These are phyloP conservation scores for Lochmaea crataegi DNA, from an alignment of 2,888 invertebrate species.

Conservation along the genomic window DNA sequence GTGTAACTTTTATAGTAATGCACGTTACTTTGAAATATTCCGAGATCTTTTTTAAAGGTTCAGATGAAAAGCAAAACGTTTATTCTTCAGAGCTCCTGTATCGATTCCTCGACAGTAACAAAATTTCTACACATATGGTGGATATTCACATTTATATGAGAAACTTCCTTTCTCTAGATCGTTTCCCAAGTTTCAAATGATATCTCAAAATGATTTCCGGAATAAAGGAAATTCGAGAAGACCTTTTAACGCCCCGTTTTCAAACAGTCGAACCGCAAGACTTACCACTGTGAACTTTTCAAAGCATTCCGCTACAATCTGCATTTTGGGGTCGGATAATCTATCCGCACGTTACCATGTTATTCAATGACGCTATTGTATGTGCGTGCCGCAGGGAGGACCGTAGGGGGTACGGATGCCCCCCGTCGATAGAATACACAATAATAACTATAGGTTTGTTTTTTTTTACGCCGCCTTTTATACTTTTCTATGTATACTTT, in stretches of 20 bases:
- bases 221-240: slow-evolving; percentile 44
- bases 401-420: slow-evolving; percentile 55
- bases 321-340: slow-evolving; percentile 54
- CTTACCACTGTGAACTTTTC: slow-evolving; percentile 48
- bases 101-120: too few species aligned
- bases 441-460: slow-evolving; percentile 54
- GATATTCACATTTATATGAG: not conserved
- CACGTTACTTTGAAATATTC: slow-evolving; percentile 4
- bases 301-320: slow-evolving; percentile 58
- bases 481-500: slow-evolving; percentile 49
- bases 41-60: not conserved
- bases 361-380: slow-evolving; percentile 54
- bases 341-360: slow-evolving; percentile 45
- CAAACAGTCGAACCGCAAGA: slow-evolving; percentile 46
- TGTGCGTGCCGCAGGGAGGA: slow-evolving; percentile 52
- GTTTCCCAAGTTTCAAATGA: slow-evolving; percentile 31
- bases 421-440: slow-evolving; percentile 57
- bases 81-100: too few species aligned
- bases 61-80: too few species aligned
- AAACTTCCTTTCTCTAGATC: slow-evolving; percentile 4
- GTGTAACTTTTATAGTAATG: slow-evolving; percentile 1
- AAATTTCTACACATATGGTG: not conserved
- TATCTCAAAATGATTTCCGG: slow-evolving; percentile 42
- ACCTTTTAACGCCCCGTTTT: slow-evolving; percentile 49
- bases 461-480: slow-evolving; percentile 54